These are phyloP conservation scores for Ctenopoma kingsleyae DNA, from an alignment of 2,797 vertebrate genomes.

Conservation along the genomic window DNA sequence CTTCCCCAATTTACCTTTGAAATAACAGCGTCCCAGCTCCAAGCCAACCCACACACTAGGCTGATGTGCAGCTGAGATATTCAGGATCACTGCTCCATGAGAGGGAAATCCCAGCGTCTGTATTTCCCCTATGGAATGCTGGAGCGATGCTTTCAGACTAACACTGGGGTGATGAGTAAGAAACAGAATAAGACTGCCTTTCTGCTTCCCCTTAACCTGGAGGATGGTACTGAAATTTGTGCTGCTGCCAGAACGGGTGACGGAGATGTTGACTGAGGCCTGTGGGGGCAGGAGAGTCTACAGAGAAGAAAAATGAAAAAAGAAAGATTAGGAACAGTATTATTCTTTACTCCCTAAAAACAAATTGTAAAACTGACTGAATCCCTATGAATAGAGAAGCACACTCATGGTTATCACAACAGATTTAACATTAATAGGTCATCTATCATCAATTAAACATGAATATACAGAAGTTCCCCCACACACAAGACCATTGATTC, in stretches of 20 bases:
- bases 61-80: conserved; percentile 32
- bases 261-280: conserved; percentile 79
- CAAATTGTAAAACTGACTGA: background rate
- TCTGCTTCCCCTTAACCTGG: conserved; percentile 58
- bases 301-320: conserved; percentile 1
- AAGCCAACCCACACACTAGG: conserved; percentile 66
- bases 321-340: background rate
- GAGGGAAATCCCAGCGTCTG: conserved; percentile 74
- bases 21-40: conserved; percentile 79
- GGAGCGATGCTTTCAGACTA: conserved; percentile 70
- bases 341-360: background rate
- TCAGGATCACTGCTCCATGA: conserved; percentile 71
- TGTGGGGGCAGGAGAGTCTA: conserved; percentile 72
- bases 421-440: background rate
- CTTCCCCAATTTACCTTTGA: conserved; percentile 70
- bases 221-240: conserved; percentile 59
- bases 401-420: background rate
- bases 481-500: background rate
- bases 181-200: conserved; percentile 65
- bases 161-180: conserved; percentile 52
- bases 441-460: background rate
- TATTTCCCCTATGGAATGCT: conserved; percentile 76
- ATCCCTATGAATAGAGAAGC: background rate
- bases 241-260: conserved; percentile 67
- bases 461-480: background rate